These are phyloP conservation scores for Oryctolagus cuniculus DNA, from an alignment of 2,113 vertebrate species.

Conservation along the genomic window mOryCun1.1 NC_091449.1:21646501-21647000, in stretches of 20 bases:
- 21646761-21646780: neutral
- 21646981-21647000: constrained; percentile 15
- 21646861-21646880: neutral
- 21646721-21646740: neutral
- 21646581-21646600: no score
- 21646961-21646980: neutral
- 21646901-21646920: neutral
- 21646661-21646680: no score
- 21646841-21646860: neutral
- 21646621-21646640: no score
- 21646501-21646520: no score
- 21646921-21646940: neutral
- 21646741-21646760: neutral
- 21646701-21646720: neutral
- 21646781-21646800: neutral
- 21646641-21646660: no score
- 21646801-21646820: neutral
- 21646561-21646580: no score
- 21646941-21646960: neutral
- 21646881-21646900: neutral
- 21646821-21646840: neutral
- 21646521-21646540: no score
- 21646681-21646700: no score
- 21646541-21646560: no score
- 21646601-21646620: no score